A percentile compares a stretch with the other conserved stretches of the same genome.
phyloP scores from a whole-genome alignment of 1,140 invertebrate species.

The Theocolax elegans region DNA sequence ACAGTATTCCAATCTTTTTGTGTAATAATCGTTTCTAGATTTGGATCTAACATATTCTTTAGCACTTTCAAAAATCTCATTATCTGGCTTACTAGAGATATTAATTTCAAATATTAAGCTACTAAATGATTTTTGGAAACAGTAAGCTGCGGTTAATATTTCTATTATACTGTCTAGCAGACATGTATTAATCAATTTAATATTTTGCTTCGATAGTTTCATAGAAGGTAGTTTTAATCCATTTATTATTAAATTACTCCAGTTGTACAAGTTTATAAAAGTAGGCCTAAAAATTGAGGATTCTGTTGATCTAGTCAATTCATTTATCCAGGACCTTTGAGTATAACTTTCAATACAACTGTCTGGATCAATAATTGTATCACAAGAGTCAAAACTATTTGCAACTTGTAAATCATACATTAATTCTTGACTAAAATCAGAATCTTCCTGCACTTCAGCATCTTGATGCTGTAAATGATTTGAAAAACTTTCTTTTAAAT shows the following conservation, averaged over 20 bases:
- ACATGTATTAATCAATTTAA: not conserved
- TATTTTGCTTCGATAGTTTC: not conserved
- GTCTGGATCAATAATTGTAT: too few relatives aligned
- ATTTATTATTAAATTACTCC: not conserved
- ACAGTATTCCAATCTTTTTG: not conserved
- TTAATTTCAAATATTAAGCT: not conserved
- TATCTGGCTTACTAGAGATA: not conserved
- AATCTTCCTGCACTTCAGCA: too few relatives aligned
- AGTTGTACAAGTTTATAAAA: not conserved
- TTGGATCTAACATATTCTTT: not conserved
- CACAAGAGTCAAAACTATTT: too few relatives aligned
- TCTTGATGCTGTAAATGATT: too few relatives aligned
- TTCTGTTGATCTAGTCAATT: not conserved
- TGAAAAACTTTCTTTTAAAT: too few relatives aligned
- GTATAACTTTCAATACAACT: not conserved
- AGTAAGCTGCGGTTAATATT: not conserved
- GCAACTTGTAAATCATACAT: too few relatives aligned
- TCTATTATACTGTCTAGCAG: not conserved
- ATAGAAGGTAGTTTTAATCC: not conserved
- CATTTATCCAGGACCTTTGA: not conserved
- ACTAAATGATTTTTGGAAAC: not conserved
- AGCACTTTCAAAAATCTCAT: not conserved
- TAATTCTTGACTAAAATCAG: too few relatives aligned
- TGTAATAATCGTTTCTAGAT: not conserved
- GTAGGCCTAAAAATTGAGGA: too few relatives aligned